Base-by-base conservation (phyloP, 2,113 vertebrate species). In the Phalacrocorax aristotelis region DNA sequence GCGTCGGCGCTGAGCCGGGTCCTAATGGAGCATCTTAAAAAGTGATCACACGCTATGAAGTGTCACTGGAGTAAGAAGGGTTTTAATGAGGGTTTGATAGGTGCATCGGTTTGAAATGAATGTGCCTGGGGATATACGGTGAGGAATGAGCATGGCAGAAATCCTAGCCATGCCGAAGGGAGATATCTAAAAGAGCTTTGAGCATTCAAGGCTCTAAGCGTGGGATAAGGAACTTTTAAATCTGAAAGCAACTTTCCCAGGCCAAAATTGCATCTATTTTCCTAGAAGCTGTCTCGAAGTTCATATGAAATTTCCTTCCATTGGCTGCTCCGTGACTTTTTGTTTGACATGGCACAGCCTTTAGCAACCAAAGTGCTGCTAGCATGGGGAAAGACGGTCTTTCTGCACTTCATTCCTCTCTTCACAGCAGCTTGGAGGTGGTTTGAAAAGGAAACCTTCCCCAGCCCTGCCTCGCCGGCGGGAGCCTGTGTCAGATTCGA, bases 391-490 rank as follows among this genome's bases (percentile, higher is more conserved):
- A 10, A 52, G 42, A 16, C 0, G 2, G 6, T 34, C 38, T 57
- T 60, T 16, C 10, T 77, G 89, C 92, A 88, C 49, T 3, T 78
- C 27, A 15, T 23, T 77, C 82, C 66, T 64, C n/a, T 60, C 51
- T 57, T 71, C 71, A 42, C 57, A 79, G 83, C 79, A 92, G 80
- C 76, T 81, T 51, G 62, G 70, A 89, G 75, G 71, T 42, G 68
- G 44, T 58, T 85, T 40, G 44, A 38, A 65, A 89, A 69, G 13
- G 49, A 90, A 49, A 57, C 54, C 49, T 68, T 51, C 30, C 76
- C 69, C 68, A 68, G n/a, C 55, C 51, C 42, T 12, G 51, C 40
- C 9, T 38, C 71, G 68, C 61, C 5, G 1, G 29, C 3, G 10
- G 71, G 68, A 58, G 46, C 69, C 79, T 51, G 29, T 27, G 38